Evolutionary conservation across 1,140 invertebrate species (phyloP), one percentile per base, ranked within the genome.

Genomic region (Trissolcus basalis): DNA sequence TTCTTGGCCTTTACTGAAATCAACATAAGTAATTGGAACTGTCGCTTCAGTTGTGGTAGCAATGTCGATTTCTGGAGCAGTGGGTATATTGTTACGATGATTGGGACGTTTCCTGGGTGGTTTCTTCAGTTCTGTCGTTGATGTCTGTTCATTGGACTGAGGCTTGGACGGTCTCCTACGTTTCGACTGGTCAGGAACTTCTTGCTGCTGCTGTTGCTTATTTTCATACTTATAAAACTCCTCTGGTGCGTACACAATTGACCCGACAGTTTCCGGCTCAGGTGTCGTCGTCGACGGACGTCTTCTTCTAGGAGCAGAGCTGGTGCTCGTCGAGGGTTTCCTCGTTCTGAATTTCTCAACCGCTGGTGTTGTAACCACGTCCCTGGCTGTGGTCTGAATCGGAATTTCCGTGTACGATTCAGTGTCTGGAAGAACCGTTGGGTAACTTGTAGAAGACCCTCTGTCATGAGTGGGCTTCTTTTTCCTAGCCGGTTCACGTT

Each of bases 351-450:
- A 44, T 63, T 75, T 75, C 32, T 75, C 77, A 1, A 16, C 13
- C 11, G 58, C 12, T 33, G 63, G 63, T 8, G 77, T 75, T 0
- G 77, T 64, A 50, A 72, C 7, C 2, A 53, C 14, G 49, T 74
- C 71, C 71, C 67, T 72, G 4, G 68, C 68, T 1, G 67, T 75
- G 0, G 71, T 68, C 53, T 78, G 71, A 43, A 75, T 72, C 1
- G 77, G 77, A 55, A 79, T 64, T 54, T 79, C 71, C 3, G 77
- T 79, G 5, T 27, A 69, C 4, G 64, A 35, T 51, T 75, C 71
- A 10, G 16, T 59, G 60, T 71, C 72, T 12, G 45, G 12, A 45
- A 0, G 60, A 51, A 53, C 63, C 9, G 49, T 69, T 14, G 64
- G 44, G 32, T 16, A 35, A 47, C 67, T 67, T 9, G 61, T 74